A percentile compares a stretch with the other conserved stretches of the same genome.
Conservation (phyloP, 1,140 invertebrate genomes). For the Pogonomyrmex californicus region DNA sequence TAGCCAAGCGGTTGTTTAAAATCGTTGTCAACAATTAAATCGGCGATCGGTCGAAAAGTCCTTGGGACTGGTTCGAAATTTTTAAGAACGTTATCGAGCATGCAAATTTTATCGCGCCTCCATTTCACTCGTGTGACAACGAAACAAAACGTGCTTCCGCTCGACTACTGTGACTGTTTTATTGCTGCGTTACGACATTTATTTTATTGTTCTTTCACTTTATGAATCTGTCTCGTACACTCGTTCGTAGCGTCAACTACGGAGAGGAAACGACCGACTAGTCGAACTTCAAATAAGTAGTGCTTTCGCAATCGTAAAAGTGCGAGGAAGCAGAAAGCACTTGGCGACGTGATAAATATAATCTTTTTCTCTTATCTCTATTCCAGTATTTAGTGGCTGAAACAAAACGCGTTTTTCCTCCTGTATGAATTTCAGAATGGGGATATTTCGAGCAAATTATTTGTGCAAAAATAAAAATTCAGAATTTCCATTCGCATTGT, state of each 20-base stretch:
- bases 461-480: not conserved
- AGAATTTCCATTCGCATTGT: not conserved
- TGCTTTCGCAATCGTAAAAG: conserved; percentile 38
- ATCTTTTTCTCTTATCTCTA: not conserved
- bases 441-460: not conserved
- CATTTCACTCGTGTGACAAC: conserved; percentile 43
- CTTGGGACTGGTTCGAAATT: conserved; percentile 4
- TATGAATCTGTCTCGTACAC: conserved; percentile 8
- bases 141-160: conserved; percentile 68
- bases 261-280: not conserved
- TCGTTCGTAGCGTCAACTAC: not conserved
- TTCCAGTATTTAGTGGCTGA: not conserved
- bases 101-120: conserved; percentile 67
- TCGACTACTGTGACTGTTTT: conserved; percentile 65
- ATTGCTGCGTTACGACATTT: conserved; percentile 64
- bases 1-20: not conserved
- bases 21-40: not conserved
- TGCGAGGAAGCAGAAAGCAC: not conserved
- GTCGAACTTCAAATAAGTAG: conserved; percentile 5
- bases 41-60: not conserved
- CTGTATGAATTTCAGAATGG: not conserved
- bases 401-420: no score
- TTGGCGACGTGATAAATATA: not conserved
- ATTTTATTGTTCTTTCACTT: conserved; percentile 67
- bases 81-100: conserved; percentile 40